Evolutionary conservation across 2,797 vertebrate species (phyloP).

Genomic region (Eospalax fontanierii): DNA sequence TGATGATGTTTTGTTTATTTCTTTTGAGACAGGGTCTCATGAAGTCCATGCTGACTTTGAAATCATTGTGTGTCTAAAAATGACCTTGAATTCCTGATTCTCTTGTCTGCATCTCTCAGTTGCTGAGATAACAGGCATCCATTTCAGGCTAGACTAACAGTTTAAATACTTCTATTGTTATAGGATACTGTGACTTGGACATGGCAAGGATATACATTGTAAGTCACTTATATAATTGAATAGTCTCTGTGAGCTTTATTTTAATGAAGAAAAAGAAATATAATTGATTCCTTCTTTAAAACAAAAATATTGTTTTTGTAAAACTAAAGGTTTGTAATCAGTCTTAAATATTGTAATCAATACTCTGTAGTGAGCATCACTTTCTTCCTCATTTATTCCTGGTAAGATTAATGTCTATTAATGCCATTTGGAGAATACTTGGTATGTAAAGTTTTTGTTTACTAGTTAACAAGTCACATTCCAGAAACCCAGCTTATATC

Average conservation of each 20-base stretch:
- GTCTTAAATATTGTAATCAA: background rate
- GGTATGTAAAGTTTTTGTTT: background rate
- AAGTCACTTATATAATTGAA: conserved; percentile 88
- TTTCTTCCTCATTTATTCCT: background rate
- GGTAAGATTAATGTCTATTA: background rate
- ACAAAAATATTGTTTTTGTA: background rate
- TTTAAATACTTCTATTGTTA: conserved; percentile 73
- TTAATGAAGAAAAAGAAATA: conserved; percentile 18
- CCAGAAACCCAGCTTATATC: background rate
- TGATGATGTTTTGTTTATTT: background rate
- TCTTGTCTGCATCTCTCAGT: background rate
- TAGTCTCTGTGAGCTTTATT: conserved; percentile 5
- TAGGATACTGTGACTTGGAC: conserved; percentile 99
- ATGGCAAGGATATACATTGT: conserved; percentile 97
- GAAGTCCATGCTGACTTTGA: background rate
- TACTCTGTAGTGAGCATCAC: background rate
- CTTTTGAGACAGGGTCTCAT: background rate
- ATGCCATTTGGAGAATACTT: background rate
- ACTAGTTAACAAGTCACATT: background rate
- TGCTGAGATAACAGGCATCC: background rate
- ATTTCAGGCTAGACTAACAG: background rate
- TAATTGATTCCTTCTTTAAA: background rate
- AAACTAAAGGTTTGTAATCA: conserved; percentile 48
- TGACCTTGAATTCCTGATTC: background rate
- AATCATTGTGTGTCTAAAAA: background rate